Percentiles rank a stretch among this genome's conserved stretches.
Evolutionary conservation across 2,888 invertebrate species (phyloP).

Genomic region (Synergus gifuensis): DNA sequence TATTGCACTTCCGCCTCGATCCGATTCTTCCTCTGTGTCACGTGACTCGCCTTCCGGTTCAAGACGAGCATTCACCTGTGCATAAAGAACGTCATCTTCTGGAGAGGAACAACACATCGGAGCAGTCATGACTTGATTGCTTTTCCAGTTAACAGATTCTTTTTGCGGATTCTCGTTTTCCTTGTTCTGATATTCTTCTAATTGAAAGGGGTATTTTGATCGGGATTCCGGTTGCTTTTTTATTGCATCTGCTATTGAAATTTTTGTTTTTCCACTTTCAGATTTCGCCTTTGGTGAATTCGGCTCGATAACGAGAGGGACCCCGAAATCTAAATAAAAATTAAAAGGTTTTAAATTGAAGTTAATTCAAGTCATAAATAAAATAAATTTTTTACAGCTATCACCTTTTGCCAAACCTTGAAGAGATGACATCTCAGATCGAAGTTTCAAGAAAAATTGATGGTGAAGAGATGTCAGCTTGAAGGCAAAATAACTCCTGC

Average conservation of each 20-base stretch:
- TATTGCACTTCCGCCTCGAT: constrained; percentile 58
- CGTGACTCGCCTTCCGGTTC: constrained; percentile 75
- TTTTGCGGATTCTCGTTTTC: constrained; percentile 84
- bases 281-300: constrained; percentile 66
- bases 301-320: constrained; percentile 68
- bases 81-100: constrained; percentile 72
- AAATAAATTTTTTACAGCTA: constrained; percentile 18
- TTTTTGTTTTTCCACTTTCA: constrained; percentile 69
- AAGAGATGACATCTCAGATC: constrained; percentile 84
- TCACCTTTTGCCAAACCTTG: constrained; percentile 75
- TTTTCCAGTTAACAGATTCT: constrained; percentile 49
- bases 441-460: constrained; percentile 86
- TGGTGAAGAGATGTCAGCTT: constrained; percentile 89
- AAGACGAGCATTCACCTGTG: constrained; percentile 70
- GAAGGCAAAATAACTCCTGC: constrained; percentile 86
- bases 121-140: constrained; percentile 21
- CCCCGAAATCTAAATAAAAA: constrained; percentile 74
- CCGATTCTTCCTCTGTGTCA: constrained; percentile 74
- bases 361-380: background rate
- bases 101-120: constrained; percentile 66
- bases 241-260: constrained; percentile 67
- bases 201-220: constrained; percentile 73
- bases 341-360: background rate
- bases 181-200: constrained; percentile 83
- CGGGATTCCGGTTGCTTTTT: constrained; percentile 60